Percentiles rank a stretch among this genome's conserved stretches.
Conservation (phyloP, 2,113 vertebrate genomes). For the Sigmodon hispidus region DNA sequence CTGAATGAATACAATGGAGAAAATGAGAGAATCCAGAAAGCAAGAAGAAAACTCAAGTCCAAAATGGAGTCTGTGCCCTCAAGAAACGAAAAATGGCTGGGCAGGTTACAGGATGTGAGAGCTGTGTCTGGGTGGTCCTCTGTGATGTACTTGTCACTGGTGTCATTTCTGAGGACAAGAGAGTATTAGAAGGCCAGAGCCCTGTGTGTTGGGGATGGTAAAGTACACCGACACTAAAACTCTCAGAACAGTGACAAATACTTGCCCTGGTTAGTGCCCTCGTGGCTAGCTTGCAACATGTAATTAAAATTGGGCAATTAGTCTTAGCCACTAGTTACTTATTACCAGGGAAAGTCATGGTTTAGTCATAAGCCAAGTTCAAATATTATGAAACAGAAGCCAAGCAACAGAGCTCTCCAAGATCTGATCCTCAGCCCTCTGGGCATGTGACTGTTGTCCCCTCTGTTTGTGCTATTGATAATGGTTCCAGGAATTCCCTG, state of each 20-base stretch:
- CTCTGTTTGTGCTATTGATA: not conserved
- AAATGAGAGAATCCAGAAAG: constrained; percentile 68
- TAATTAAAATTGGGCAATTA: not conserved
- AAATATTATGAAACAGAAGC: not conserved
- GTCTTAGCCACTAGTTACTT: constrained; percentile 40
- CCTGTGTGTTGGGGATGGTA: not conserved
- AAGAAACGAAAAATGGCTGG: constrained; percentile 60
- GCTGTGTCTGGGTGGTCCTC: not conserved
- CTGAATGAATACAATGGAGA: constrained; percentile 74
- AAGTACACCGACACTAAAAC: not conserved
- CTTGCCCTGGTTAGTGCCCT: not conserved
- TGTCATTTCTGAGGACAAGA: not conserved
- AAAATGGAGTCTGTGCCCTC: constrained; percentile 72
- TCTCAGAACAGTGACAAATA: not conserved
- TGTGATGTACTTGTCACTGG: not conserved
- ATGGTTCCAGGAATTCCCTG: not conserved
- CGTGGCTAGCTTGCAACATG: not conserved
- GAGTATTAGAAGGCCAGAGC: not conserved
- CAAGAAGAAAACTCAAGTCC: constrained; percentile 70
- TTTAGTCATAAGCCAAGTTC: constrained; percentile 15
- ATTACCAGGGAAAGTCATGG: constrained; percentile 19
- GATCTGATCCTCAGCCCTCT: not conserved
- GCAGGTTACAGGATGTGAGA: constrained; percentile 64
- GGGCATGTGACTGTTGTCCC: not conserved
- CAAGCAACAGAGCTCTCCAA: not conserved